Conservation (phyloP, 37 sponge, comb jelly and placozoan genomes). For the Aplysina aerophoba region DNA sequence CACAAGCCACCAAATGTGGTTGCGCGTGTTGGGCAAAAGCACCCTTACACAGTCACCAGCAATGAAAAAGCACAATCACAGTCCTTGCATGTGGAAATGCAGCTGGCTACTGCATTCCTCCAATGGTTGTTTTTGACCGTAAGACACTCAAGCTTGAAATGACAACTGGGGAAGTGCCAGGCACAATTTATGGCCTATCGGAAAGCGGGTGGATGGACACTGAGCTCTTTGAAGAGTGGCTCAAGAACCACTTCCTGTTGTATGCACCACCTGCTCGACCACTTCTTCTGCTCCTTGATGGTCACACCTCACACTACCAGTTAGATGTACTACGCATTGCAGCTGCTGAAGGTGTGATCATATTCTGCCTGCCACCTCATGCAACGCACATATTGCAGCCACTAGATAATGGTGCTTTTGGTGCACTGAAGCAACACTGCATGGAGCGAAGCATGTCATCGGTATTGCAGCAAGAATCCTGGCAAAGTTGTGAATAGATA, state of each 20-base stretch:
- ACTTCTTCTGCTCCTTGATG: constrained; percentile 42
- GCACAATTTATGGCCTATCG: constrained; percentile 33
- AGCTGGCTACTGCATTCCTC: constrained; percentile 17
- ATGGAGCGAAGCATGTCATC: constrained; percentile 33
- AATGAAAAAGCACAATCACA: constrained; percentile 24
- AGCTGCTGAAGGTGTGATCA: not conserved
- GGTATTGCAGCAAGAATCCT: constrained; percentile 21
- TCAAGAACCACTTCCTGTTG: constrained; percentile 26
- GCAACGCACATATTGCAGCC: constrained; percentile 44
- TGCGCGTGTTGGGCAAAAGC: constrained; percentile 16
- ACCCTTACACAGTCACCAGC: not conserved
- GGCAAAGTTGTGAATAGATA: constrained; percentile 34
- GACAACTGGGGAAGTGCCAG: constrained; percentile 37
- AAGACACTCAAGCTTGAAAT: constrained; percentile 20
- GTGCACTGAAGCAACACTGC: constrained; percentile 10
- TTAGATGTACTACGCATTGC: constrained; percentile 16
- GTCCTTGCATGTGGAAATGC: constrained; percentile 30
- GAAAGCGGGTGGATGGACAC: constrained; percentile 44
- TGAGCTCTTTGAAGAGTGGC: constrained; percentile 41
- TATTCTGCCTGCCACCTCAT: constrained; percentile 36
- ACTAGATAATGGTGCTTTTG: constrained; percentile 37
- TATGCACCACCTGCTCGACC: constrained; percentile 43
- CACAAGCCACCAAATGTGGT: constrained; percentile 25
- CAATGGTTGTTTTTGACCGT: constrained; percentile 32
- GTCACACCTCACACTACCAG: constrained; percentile 47